These are phyloP conservation scores for Herminia tarsipennalis DNA, from an alignment of 2,888 invertebrate genomes.

Conservation along the genomic window DNA sequence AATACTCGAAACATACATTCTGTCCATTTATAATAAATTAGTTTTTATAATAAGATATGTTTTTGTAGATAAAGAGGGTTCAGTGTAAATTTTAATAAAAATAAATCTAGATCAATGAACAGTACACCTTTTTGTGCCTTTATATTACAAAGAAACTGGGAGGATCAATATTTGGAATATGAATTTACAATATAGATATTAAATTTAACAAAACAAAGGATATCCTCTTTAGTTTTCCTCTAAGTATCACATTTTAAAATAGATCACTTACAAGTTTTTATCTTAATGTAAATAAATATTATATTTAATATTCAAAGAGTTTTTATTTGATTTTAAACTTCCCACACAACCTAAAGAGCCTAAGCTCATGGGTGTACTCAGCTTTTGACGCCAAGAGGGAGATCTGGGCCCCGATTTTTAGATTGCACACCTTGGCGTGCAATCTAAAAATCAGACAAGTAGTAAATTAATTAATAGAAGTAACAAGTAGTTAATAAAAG, in stretches of 20 bases:
- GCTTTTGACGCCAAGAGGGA: too few relatives aligned
- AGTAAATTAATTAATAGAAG: too few relatives aligned
- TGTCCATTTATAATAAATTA: slow-evolving; percentile 41
- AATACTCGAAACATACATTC: slow-evolving; percentile 40
- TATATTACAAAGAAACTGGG: slow-evolving; percentile 11
- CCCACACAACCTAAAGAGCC: neutral
- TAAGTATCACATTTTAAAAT: slow-evolving; percentile 28
- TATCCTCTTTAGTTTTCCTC: slow-evolving; percentile 25
- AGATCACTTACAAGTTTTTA: slow-evolving; percentile 51
- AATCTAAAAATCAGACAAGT: too few relatives aligned
- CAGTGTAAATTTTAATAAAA: slow-evolving; percentile 5
- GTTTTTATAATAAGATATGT: slow-evolving; percentile 18
- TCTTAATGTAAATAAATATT: slow-evolving; percentile 54
- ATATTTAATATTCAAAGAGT: slow-evolving; percentile 29
- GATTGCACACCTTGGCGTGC: too few relatives aligned
- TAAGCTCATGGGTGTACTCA: too few relatives aligned
- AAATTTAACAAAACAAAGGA: slow-evolving; percentile 29
- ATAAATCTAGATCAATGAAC: slow-evolving; percentile 1
- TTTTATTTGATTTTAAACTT: neutral
- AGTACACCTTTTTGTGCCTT: slow-evolving; percentile 39
- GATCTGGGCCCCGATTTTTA: too few relatives aligned
- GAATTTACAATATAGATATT: slow-evolving; percentile 11
- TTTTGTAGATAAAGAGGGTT: slow-evolving; percentile 9
- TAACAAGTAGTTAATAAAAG: too few relatives aligned
- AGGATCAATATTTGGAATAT: slow-evolving; percentile 10